These are phyloP conservation scores for Sussaba pulchella DNA, from an alignment of 2,888 invertebrate genomes.

Conservation along the genomic window DNA sequence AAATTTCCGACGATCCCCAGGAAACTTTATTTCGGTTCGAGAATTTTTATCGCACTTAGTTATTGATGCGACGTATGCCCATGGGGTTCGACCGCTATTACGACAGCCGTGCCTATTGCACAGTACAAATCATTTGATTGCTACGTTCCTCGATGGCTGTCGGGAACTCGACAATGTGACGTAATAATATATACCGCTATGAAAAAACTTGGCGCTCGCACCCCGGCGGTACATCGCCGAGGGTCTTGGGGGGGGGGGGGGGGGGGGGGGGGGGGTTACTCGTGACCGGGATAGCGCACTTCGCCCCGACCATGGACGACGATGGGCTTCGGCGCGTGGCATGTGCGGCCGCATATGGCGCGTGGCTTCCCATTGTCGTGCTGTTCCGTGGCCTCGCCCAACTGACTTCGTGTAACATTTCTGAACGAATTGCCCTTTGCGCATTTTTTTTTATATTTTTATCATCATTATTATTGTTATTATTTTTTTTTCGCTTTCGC, in stretches of 20 bases:
- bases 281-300: constrained; percentile 23
- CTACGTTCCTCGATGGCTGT: constrained; percentile 36
- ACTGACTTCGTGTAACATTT: constrained; percentile 78
- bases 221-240: constrained; percentile 44
- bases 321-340: constrained; percentile 69
- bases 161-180: constrained; percentile 57
- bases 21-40: no score
- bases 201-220: constrained; percentile 35
- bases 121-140: constrained; percentile 62
- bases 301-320: constrained; percentile 33
- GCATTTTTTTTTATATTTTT: constrained; percentile 66
- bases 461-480: constrained; percentile 67
- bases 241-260: no score
- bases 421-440: constrained; percentile 36
- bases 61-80: constrained; percentile 27
- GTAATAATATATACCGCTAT: constrained; percentile 59
- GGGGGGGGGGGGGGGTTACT: constrained; percentile 51
- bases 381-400: constrained; percentile 75
- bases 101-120: constrained; percentile 48
- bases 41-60: constrained; percentile 30
- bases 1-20: constrained; percentile 12
- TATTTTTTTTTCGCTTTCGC: constrained; percentile 56
- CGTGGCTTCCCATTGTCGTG: constrained; percentile 81
- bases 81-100: constrained; percentile 50
- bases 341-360: constrained; percentile 81